phyloP scores from a whole-genome alignment of 2,888 invertebrate species.

The Flexamia atlantica region DNA sequence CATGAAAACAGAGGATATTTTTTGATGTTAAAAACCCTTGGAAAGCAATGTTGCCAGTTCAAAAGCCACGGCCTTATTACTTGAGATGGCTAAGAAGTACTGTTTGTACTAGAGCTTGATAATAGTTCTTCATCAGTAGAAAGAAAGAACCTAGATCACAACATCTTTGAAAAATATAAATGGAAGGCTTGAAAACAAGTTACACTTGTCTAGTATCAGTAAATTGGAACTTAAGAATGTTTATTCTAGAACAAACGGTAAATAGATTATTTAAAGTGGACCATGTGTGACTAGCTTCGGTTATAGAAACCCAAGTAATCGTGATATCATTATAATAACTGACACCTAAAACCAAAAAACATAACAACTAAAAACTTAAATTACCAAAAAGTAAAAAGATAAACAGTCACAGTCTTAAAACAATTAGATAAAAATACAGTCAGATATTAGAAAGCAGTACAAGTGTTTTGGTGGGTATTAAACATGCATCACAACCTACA shows the following conservation, averaged over 20 bases:
- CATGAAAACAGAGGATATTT: too few species aligned
- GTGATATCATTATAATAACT: background rate
- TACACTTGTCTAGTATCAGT: background rate
- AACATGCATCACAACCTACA: too few species aligned
- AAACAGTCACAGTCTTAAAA: constrained; percentile 11
- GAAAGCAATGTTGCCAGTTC: too few species aligned
- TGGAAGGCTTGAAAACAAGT: too few species aligned
- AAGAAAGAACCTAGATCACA: background rate
- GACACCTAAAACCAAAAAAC: constrained; percentile 13
- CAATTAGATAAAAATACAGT: background rate
- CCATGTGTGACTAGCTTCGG: background rate
- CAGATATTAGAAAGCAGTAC: too few species aligned
- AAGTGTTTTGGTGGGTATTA: too few species aligned
- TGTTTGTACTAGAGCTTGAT: too few species aligned
- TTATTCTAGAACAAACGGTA: too few species aligned
- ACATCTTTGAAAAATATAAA: background rate
- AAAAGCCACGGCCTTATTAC: too few species aligned
- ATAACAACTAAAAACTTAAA: constrained; percentile 9
- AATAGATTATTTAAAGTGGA: background rate
- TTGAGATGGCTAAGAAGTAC: too few species aligned
- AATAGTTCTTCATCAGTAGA: too few species aligned
- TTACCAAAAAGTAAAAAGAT: constrained; percentile 1
- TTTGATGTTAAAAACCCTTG: too few species aligned
- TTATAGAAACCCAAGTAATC: background rate
- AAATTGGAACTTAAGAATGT: background rate